Percentiles rank a stretch among this genome's conserved stretches.
Conservation (phyloP, 64 coral and sea anemone species). For the Exaiptasia diaphana region DNA sequence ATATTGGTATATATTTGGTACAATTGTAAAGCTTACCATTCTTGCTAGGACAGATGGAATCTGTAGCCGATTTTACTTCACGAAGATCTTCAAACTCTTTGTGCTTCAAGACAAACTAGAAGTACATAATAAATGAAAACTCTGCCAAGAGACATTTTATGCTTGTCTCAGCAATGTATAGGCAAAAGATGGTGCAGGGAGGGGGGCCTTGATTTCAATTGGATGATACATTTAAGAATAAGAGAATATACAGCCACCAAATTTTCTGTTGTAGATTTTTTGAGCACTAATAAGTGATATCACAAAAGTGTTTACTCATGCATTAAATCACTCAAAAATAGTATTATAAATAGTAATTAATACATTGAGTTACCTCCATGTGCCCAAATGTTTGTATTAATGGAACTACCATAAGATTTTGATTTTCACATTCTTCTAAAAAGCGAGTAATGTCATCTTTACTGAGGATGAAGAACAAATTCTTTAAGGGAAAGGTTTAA, state of each 20-base stretch:
- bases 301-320: too few relatives aligned
- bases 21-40: slow-evolving; percentile 65
- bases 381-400: slow-evolving; percentile 64
- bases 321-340: too few relatives aligned
- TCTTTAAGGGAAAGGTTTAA: too few relatives aligned
- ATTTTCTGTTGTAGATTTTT: too few relatives aligned
- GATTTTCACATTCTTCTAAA: neutral
- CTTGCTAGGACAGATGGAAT: slow-evolving; percentile 78
- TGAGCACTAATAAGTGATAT: too few relatives aligned
- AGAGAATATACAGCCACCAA: too few relatives aligned
- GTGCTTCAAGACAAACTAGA: slow-evolving; percentile 52
- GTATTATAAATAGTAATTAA: too few relatives aligned
- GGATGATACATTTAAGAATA: too few relatives aligned
- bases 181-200: too few relatives aligned
- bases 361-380: too few relatives aligned
- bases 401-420: slow-evolving; percentile 26
- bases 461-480: neutral
- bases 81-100: slow-evolving; percentile 58
- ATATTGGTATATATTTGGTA: neutral
- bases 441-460: slow-evolving; percentile 26
- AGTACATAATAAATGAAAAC: neutral
- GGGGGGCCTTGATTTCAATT: too few relatives aligned
- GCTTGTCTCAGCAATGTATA: too few relatives aligned
- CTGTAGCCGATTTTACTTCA: slow-evolving; percentile 53
- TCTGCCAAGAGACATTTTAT: neutral